Conservation (phyloP, 2,888 invertebrate genomes). For the Malachius bipustulatus region DNA sequence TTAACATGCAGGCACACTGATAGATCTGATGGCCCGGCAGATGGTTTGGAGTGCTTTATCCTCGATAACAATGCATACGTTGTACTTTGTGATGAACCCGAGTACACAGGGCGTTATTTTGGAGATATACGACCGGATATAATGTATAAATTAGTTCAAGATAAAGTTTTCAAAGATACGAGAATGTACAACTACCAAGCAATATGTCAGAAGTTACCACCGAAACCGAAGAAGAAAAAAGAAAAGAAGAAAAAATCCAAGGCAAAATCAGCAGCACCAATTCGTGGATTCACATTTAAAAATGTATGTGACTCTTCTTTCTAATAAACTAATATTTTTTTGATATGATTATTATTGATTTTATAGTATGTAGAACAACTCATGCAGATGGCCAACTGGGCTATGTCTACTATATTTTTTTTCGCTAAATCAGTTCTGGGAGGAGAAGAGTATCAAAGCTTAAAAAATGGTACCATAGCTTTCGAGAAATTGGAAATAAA, state of each 20-base stretch:
- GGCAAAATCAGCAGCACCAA: conserved; percentile 6
- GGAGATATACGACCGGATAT: conserved; percentile 61
- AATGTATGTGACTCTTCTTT: no score
- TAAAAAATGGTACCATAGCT: conserved; percentile 32
- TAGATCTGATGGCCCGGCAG: conserved; percentile 50
- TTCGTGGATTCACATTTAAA: no score
- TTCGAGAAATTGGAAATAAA: conserved; percentile 58
- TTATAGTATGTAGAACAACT: conserved; percentile 32
- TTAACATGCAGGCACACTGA: conserved; percentile 32
- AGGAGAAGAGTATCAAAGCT: conserved; percentile 22
- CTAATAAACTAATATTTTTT: no score
- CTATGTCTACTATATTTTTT: conserved; percentile 20
- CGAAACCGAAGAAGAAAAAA: conserved; percentile 17
- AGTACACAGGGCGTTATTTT: conserved; percentile 54
- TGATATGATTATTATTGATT: no score
- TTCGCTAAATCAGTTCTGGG: conserved; percentile 19
- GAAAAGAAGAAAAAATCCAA: conserved; percentile 40
- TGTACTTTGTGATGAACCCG: conserved; percentile 58
- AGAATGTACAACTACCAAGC: conserved; percentile 80
- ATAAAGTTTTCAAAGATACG: conserved; percentile 62
- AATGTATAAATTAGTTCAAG: conserved; percentile 61
- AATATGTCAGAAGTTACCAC: conserved; percentile 53
- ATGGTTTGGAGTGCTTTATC: conserved; percentile 66
- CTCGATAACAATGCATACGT: conserved; percentile 86
- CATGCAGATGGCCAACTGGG: conserved; percentile 32